These are phyloP conservation scores for Gymnocheta viridis DNA, from an alignment of 2,888 invertebrate genomes.

Conservation along the genomic window DNA sequence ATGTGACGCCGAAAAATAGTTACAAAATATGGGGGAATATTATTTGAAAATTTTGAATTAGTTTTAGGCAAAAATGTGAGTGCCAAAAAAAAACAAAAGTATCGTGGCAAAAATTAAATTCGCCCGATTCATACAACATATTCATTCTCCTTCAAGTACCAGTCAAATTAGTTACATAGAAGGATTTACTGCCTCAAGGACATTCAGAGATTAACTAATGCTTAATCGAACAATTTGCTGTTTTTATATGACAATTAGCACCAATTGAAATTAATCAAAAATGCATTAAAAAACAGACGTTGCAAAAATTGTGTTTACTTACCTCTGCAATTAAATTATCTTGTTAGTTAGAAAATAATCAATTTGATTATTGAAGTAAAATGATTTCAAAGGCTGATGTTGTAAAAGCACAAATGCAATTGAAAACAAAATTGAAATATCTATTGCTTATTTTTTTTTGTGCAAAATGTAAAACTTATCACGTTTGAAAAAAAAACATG, in stretches of 20 bases:
- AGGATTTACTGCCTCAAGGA: no score
- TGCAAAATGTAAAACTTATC: slow-evolving; percentile 9
- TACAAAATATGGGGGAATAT: no score
- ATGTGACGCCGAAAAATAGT: no score
- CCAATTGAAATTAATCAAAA: not conserved
- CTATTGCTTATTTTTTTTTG: not conserved
- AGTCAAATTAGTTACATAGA: no score
- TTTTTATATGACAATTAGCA: not conserved
- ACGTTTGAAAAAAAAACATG: slow-evolving; percentile 34
- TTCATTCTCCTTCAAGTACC: no score
- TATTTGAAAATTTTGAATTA: no score
- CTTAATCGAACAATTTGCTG: not conserved
- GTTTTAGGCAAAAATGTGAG: no score
- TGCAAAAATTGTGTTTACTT: not conserved
- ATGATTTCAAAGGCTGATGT: slow-evolving; percentile 5
- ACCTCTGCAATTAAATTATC: not conserved
- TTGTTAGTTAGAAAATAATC: not conserved
- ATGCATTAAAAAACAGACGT: not conserved
- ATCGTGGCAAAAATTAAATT: no score
- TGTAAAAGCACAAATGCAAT: slow-evolving; percentile 7
- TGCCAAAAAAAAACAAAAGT: no score
- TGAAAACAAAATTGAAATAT: not conserved
- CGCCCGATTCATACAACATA: no score
- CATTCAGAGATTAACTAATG: no score
- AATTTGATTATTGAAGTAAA: not conserved